Percentiles rank a stretch among this genome's conserved stretches.
These are phyloP conservation scores for Candidula unifasciata DNA, from an alignment of 2,888 invertebrate genomes.

Conservation along the genomic window DNA sequence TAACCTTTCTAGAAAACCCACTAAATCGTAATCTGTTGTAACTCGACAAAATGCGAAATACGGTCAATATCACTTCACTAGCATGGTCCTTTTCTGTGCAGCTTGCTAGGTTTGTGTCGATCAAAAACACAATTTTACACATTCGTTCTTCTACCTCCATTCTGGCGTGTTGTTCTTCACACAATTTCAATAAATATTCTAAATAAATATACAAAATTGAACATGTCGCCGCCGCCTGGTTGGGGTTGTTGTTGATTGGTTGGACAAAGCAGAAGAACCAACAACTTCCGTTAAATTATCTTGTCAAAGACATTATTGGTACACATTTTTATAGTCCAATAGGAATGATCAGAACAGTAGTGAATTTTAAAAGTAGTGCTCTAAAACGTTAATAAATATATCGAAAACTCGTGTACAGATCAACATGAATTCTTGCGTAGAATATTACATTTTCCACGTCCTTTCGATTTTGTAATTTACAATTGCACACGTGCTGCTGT, in stretches of 20 bases:
- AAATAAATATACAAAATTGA: background rate
- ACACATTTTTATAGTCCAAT: background rate
- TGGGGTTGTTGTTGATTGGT: conserved; percentile 21
- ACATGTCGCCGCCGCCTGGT: conserved; percentile 57
- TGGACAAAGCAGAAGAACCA: background rate
- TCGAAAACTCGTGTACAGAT: too few relatives aligned
- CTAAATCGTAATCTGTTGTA: conserved; percentile 55
- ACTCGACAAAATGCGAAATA: conserved; percentile 60
- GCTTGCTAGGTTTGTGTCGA: conserved; percentile 55
- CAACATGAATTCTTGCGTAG: too few relatives aligned
- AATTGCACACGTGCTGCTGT: too few relatives aligned
- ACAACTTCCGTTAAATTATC: background rate
- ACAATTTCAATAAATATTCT: background rate
- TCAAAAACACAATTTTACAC: conserved; percentile 61
- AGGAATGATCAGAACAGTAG: too few relatives aligned
- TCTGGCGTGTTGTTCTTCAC: background rate
- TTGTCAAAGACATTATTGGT: background rate
- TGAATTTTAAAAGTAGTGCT: too few relatives aligned
- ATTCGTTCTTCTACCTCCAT: conserved; percentile 15
- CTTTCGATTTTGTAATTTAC: too few relatives aligned
- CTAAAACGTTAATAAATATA: too few relatives aligned
- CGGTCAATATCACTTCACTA: conserved; percentile 60
- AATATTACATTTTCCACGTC: too few relatives aligned
- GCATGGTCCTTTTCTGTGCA: conserved; percentile 44
- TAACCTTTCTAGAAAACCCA: conserved; percentile 35